Percentiles rank a stretch among this genome's conserved stretches.
Evolutionary conservation across 2,797 vertebrate genomes (phyloP).

Genomic region (Gymnopithys bicolor): DNA sequence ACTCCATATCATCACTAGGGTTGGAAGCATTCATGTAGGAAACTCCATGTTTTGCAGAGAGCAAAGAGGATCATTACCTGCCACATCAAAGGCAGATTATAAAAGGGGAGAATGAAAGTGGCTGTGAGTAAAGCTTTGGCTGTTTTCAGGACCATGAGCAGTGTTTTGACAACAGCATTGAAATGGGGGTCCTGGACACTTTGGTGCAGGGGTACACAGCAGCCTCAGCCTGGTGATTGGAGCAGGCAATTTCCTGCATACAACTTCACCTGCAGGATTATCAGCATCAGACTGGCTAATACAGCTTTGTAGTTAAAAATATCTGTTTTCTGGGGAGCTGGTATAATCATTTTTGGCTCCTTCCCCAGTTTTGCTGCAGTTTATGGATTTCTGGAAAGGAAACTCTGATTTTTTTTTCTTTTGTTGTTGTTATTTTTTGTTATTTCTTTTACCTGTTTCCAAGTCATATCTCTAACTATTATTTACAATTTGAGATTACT

Average conservation of each 20-base stretch:
- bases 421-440: no score
- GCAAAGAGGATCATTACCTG: neutral
- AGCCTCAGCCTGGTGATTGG: neutral
- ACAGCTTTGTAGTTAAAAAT: neutral
- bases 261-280: neutral
- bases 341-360: neutral
- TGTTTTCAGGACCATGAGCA: neutral
- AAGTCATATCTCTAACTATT: constrained; percentile 39
- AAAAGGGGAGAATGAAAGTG: neutral
- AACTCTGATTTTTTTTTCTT: neutral
- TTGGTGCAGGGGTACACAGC: no score
- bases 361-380: neutral
- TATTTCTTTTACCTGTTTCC: constrained; percentile 23
- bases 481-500: constrained; percentile 63
- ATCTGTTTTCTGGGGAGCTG: neutral
- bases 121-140: neutral
- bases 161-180: neutral
- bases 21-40: accelerated
- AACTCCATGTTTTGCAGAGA: neutral
- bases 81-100: accelerated
- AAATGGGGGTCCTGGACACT: neutral
- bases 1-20: no score
- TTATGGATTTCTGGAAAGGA: neutral
- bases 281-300: neutral
- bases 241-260: neutral